Base-by-base conservation (phyloP, 2,888 invertebrate genomes). In the Microctonus brassicae region DNA sequence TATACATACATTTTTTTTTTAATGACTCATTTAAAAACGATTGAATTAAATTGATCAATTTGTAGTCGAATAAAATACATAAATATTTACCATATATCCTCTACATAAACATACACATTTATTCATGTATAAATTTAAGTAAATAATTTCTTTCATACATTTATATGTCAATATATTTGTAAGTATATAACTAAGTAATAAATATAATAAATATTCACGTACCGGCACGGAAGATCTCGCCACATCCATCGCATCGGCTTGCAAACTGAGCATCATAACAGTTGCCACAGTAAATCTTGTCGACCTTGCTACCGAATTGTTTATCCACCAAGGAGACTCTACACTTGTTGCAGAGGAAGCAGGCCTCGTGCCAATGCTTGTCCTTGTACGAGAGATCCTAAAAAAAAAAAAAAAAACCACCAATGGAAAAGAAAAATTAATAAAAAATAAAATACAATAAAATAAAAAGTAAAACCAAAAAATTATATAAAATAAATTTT, bases 301-400 rank as follows among this genome's bases (percentile, higher is more conserved):
- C 99, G 83, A 97, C 95, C 91, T 99, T 99, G 88, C 97, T 97
- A 85, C 99, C 99, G 89, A 99, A 99, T 89, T 99, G 99, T 92
- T 98, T 98, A 92, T 99, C 99, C 78, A 99, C 99, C 88, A 99
- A 92, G 75, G 98, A 97, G 84, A 97, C 94, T 88, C 97, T 94
- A 91, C 99, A 99, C 90, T 97, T 97, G 89, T 94, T 95, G 92
- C 99, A 99, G 84, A 98, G 93, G 94, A 99, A 99, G 89, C 99
- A 99, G 66, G 97, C 96, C 90, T 99, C 99, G 89, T 99, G 99
- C 99, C 99, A 99, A 90, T 99, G 99, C 91, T 98, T 97, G 90
- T 99, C 99, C 91, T 99, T 99, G 93, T 99, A 99, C 80, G 99
- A 99, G 90, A 99, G 92, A 90, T 99, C 99, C 99, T 99, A 91